phyloP scores from a whole-genome alignment of 2,888 invertebrate species.

The Axea sp. region DNA sequence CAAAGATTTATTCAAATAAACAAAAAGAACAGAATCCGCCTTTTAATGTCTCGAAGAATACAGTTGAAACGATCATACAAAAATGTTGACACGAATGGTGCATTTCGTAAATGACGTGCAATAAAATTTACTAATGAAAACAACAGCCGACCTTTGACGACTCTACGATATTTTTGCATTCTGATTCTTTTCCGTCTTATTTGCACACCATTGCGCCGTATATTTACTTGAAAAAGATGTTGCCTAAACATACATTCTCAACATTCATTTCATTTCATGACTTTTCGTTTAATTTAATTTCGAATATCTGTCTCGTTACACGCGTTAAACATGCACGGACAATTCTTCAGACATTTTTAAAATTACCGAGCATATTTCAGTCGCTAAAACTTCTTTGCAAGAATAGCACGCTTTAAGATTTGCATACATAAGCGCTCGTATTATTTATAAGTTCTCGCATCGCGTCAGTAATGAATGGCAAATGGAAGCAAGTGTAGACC shows the following conservation, averaged over 20 bases:
- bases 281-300: not conserved
- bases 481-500: conserved; percentile 10
- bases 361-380: conserved; percentile 55
- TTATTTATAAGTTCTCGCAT: conserved; percentile 30
- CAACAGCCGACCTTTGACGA: too few relatives aligned
- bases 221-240: not conserved
- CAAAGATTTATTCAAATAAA: too few relatives aligned
- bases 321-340: conserved; percentile 27
- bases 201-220: too few relatives aligned
- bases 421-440: conserved; percentile 47
- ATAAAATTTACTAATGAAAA: too few relatives aligned
- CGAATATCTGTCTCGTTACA: not conserved
- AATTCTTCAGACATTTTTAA: conserved; percentile 48
- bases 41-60: too few relatives aligned
- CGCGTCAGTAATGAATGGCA: conserved; percentile 15
- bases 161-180: too few relatives aligned
- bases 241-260: not conserved
- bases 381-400: conserved; percentile 44
- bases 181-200: too few relatives aligned
- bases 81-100: too few relatives aligned
- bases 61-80: too few relatives aligned
- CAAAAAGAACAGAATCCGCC: too few relatives aligned
- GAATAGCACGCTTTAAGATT: conserved; percentile 44
- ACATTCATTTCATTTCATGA: not conserved
- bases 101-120: too few relatives aligned